These are phyloP conservation scores for Medauroidea extradentata DNA, from an alignment of 1,140 invertebrate genomes.

Conservation along the genomic window DNA sequence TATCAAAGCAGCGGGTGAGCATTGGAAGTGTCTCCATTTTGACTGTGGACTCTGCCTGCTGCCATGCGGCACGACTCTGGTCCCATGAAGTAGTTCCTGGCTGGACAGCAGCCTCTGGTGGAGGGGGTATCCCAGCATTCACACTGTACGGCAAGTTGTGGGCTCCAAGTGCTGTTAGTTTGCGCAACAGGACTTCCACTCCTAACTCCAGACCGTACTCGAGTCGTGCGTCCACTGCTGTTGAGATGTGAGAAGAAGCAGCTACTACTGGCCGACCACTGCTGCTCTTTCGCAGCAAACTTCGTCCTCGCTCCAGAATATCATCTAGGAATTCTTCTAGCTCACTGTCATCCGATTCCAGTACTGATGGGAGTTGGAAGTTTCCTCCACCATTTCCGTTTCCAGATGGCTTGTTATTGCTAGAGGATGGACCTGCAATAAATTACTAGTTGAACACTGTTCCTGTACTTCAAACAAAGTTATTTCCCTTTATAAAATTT, in stretches of 20 bases:
- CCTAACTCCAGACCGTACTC: slow-evolving; percentile 69
- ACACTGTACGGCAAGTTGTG: slow-evolving; percentile 54
- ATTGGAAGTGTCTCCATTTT: slow-evolving; percentile 43
- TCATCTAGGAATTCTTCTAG: slow-evolving; percentile 65
- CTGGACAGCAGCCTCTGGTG: slow-evolving; percentile 1
- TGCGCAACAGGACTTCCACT: slow-evolving; percentile 65
- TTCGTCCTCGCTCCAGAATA: slow-evolving; percentile 55
- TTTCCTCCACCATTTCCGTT: slow-evolving; percentile 8
- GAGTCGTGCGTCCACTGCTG: slow-evolving; percentile 70
- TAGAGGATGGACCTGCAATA: slow-evolving; percentile 1
- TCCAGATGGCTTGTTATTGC: no score
- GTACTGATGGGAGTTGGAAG: slow-evolving; percentile 53
- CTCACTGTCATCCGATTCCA: slow-evolving; percentile 69
- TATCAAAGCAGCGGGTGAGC: slow-evolving; percentile 65
- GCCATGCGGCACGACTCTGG: slow-evolving; percentile 39
- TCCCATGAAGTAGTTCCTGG: slow-evolving; percentile 1
- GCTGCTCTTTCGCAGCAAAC: slow-evolving; percentile 38
- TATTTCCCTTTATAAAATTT: no score
- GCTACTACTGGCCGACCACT: not conserved
- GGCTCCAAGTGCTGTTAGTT: slow-evolving; percentile 55
- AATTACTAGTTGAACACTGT: not conserved
- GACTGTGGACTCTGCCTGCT: not conserved
- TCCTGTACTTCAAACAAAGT: no score
- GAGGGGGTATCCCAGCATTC: slow-evolving; percentile 45
- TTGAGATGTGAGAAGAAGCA: slow-evolving; percentile 47